Base-by-base conservation (phyloP, 2,888 invertebrate species). In the Mantis religiosa region DNA sequence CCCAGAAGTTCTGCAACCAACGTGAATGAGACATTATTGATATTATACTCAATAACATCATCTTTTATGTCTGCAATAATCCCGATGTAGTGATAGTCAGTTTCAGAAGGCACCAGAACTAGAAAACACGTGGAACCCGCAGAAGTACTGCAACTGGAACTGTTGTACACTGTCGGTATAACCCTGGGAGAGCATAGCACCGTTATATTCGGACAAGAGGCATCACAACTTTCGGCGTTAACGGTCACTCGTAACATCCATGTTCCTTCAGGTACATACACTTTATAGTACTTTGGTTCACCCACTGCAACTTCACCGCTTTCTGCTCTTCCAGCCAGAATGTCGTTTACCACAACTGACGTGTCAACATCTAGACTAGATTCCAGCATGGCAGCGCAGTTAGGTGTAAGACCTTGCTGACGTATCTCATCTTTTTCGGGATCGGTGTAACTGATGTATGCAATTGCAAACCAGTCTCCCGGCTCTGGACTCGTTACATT, bases 391-490 rank as follows among this genome's bases (percentile, higher is more conserved):
- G 89, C 89, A 27, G 84, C 89, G 82, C 90, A 90, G 71, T 88
- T 88, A 4, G 89, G 87, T 4, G 89, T 71, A 20, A 90, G 84
- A 96, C 97, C 97, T 95, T 97, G 95, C 91, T 97, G 97, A 91
- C 95, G 95, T 90, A 97, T 97, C 90, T 96, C 95, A 91, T 96
- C 95, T 82, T 94, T 93, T 90, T 95, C 95, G 3, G 97, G 97
- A 94, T 97, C 96, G 86, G 95, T 95, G 95, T 97, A 97, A 89
- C 96, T 95, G 90, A 97, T 94, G 92, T 97, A 98, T 12, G 96
- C 96, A 88, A 97, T 95, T 0, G 96, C 96, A 93, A 96, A 97
- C 96, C 97, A 97, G 91, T 96, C 96, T 1, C 97, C 97, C 0
- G 97, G 95, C 25, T 91, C 88, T 28, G 93, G 93, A 89, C 92